A percentile compares a stretch with the other conserved stretches of the same genome.
Conservation (phyloP, 2,888 invertebrate genomes). For the Drosophila quasianomalipes region DNA sequence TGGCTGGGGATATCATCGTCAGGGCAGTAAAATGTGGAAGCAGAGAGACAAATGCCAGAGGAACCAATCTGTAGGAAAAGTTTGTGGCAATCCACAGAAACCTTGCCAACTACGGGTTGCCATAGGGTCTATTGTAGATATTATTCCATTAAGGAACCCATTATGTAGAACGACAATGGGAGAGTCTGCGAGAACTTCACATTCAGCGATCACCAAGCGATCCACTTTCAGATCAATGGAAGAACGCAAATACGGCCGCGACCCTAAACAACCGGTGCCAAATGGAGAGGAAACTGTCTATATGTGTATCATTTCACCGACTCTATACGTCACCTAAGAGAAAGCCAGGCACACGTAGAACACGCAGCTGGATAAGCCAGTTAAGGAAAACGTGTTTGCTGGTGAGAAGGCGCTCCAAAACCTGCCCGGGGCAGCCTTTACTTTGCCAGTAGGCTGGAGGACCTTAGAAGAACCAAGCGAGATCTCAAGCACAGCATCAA, state of each 20-base stretch:
- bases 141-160: neutral
- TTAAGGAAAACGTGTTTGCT: neutral
- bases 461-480: neutral
- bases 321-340: neutral
- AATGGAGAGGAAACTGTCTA: neutral
- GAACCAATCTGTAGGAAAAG: neutral
- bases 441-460: neutral
- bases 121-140: neutral
- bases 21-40: neutral
- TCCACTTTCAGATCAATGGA: neutral
- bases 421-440: neutral
- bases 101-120: neutral
- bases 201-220: neutral
- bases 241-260: neutral
- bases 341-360: neutral
- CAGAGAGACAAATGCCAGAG: neutral
- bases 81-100: neutral
- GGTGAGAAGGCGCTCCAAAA: neutral
- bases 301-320: neutral
- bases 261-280: neutral
- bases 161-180: neutral
- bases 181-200: neutral
- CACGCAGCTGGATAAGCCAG: neutral
- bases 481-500: neutral
- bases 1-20: neutral